A percentile compares a stretch with the other conserved stretches of the same genome.
These are phyloP conservation scores for Calliopsis andreniformis DNA, from an alignment of 1,140 invertebrate species.

Conservation along the genomic window DNA sequence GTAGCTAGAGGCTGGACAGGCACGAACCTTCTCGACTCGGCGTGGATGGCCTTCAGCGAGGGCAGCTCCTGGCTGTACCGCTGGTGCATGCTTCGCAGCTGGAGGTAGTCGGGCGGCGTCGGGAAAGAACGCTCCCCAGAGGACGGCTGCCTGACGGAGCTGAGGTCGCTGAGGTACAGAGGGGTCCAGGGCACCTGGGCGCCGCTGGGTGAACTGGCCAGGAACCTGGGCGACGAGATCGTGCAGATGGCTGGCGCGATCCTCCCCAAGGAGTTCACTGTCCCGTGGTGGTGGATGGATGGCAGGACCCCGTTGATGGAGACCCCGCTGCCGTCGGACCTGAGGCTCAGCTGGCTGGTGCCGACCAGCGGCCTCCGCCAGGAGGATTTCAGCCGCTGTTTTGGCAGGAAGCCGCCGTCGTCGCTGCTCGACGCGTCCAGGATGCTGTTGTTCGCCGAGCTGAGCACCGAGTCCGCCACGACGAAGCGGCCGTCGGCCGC, in stretches of 20 bases:
- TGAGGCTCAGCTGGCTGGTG: slow-evolving; percentile 86
- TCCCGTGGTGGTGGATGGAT: slow-evolving; percentile 68
- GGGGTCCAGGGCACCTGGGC: slow-evolving; percentile 83
- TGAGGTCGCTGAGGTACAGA: slow-evolving; percentile 91
- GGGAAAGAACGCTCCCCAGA: slow-evolving; percentile 90
- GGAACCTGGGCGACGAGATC: slow-evolving; percentile 80
- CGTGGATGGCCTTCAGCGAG: slow-evolving; percentile 87
- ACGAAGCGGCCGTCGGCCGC: slow-evolving; percentile 89
- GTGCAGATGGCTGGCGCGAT: slow-evolving; percentile 75
- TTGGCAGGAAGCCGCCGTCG: slow-evolving; percentile 90
- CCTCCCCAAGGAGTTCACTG: slow-evolving; percentile 66
- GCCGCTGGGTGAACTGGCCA: slow-evolving; percentile 81
- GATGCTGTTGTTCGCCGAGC: slow-evolving; percentile 84
- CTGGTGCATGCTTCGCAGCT: slow-evolving; percentile 85
- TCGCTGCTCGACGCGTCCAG: slow-evolving; percentile 89
- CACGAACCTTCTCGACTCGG: slow-evolving; percentile 84
- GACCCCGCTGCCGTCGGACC: slow-evolving; percentile 85
- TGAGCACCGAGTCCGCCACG: slow-evolving; percentile 84
- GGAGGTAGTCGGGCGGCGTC: slow-evolving; percentile 85
- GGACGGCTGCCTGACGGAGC: slow-evolving; percentile 90
- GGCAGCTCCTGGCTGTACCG: slow-evolving; percentile 89
- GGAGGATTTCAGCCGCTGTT: slow-evolving; percentile 83
- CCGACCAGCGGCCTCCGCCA: slow-evolving; percentile 86
- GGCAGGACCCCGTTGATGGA: slow-evolving; percentile 78
- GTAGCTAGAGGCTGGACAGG: slow-evolving; percentile 83